Evolutionary conservation across 2,888 invertebrate genomes (phyloP).

Genomic region (Apodemia mormo): DNA sequence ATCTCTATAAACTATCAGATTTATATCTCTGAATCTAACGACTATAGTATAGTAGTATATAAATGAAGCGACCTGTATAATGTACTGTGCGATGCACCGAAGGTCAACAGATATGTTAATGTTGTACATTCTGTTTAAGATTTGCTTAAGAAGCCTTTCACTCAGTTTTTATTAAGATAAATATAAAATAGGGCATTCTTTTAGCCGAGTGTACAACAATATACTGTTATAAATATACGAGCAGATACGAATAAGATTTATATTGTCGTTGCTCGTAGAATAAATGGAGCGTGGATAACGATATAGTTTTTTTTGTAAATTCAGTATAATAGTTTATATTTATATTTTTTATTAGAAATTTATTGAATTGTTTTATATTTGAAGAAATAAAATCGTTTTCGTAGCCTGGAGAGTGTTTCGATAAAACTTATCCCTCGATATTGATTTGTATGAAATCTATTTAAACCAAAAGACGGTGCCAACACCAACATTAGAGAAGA

Average conservation of each 20-base stretch:
- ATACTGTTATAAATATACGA: not conserved
- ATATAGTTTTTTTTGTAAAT: not conserved
- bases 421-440: not conserved
- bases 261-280: not conserved
- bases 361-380: slow-evolving; percentile 2
- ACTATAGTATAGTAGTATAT: too few species aligned
- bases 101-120: slow-evolving; percentile 1
- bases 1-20: not conserved
- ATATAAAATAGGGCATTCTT: not conserved
- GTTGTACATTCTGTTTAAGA: not conserved
- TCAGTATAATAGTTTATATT: slow-evolving; percentile 1
- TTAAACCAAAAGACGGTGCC: not conserved
- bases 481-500: too few species aligned
- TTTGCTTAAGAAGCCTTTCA: not conserved
- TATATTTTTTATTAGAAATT: slow-evolving; percentile 6
- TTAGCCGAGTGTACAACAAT: not conserved
- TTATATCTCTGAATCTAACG: not conserved
- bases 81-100: not conserved
- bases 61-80: not conserved
- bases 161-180: not conserved
- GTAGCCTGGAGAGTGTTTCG: not conserved
- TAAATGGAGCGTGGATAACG: not conserved
- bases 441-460: not conserved
- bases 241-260: not conserved
- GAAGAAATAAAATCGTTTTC: not conserved